A percentile compares a stretch with the other conserved stretches of the same genome.
Evolutionary conservation across 2,888 invertebrate genomes (phyloP).

Genomic region (Andricus quercusramuli): DNA sequence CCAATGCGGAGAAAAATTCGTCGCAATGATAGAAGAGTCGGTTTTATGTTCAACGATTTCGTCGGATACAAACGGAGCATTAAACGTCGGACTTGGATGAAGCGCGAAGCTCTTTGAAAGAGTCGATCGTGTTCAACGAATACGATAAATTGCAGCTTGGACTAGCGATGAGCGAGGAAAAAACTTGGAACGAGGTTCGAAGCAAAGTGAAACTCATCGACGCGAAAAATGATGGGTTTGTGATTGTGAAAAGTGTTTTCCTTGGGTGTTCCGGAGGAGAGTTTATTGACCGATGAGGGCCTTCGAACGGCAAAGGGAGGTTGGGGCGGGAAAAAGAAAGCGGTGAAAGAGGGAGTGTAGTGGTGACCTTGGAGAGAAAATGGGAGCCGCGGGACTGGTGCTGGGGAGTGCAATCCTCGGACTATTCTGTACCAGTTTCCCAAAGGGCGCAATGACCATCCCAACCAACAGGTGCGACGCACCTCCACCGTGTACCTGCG

Average conservation of each 20-base stretch:
- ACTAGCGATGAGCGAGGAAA: neutral
- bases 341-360: conserved; percentile 41
- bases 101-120: conserved; percentile 8
- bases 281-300: conserved; percentile 28
- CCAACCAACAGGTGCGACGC: conserved; percentile 79
- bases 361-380: conserved; percentile 57
- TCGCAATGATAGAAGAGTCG: conserved; percentile 13
- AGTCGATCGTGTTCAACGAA: neutral
- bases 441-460: conserved; percentile 61
- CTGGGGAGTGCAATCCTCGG: conserved; percentile 72
- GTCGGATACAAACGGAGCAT: neutral
- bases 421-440: conserved; percentile 70
- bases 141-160: conserved; percentile 8
- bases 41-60: conserved; percentile 11
- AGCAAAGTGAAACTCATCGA: conserved; percentile 51
- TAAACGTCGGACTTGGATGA: neutral
- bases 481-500: conserved; percentile 80
- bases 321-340: conserved; percentile 44
- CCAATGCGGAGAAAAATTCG: neutral
- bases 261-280: neutral
- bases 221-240: conserved; percentile 16
- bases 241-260: conserved; percentile 27
- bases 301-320: conserved; percentile 47
- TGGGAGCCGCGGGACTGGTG: conserved; percentile 72
- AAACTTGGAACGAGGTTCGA: conserved; percentile 35